These are phyloP conservation scores for Zhuqinia jingwanae DNA, from an alignment of 2,888 invertebrate species.

Conservation along the genomic window DNA sequence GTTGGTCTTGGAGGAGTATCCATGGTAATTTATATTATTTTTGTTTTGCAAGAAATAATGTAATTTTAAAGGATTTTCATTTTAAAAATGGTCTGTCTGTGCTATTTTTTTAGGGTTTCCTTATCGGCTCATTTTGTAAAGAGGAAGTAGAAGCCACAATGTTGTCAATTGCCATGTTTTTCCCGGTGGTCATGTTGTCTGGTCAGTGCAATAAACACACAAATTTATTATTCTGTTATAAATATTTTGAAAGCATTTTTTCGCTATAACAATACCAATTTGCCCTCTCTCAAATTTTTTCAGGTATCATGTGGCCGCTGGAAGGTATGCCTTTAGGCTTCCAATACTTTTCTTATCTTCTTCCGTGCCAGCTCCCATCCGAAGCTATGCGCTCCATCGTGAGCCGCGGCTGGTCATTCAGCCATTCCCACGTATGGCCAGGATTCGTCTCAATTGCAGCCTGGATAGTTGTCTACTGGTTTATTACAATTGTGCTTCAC, in stretches of 20 bases:
- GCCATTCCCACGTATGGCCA: constrained; percentile 68
- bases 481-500: constrained; percentile 55
- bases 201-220: no score
- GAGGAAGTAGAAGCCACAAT: constrained; percentile 96
- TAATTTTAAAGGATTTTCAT: no score
- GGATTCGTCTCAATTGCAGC: constrained; percentile 55
- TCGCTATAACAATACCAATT: no score
- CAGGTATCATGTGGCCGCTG: constrained; percentile 93
- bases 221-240: no score
- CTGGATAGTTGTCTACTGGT: constrained; percentile 64
- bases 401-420: constrained; percentile 65
- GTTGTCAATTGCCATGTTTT: constrained; percentile 75
- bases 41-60: no score
- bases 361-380: constrained; percentile 70
- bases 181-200: constrained; percentile 72
- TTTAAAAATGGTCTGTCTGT: no score
- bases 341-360: constrained; percentile 82
- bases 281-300: no score
- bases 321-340: constrained; percentile 93
- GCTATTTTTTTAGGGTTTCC: constrained; percentile 86
- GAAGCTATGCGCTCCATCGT: constrained; percentile 72
- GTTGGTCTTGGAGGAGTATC: constrained; percentile 68
- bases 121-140: constrained; percentile 95
- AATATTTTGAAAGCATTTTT: no score
- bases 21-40: no score